These are phyloP conservation scores for Phyllostomus discolor DNA, from an alignment of 2,113 vertebrate species.

Conservation along the genomic window DNA sequence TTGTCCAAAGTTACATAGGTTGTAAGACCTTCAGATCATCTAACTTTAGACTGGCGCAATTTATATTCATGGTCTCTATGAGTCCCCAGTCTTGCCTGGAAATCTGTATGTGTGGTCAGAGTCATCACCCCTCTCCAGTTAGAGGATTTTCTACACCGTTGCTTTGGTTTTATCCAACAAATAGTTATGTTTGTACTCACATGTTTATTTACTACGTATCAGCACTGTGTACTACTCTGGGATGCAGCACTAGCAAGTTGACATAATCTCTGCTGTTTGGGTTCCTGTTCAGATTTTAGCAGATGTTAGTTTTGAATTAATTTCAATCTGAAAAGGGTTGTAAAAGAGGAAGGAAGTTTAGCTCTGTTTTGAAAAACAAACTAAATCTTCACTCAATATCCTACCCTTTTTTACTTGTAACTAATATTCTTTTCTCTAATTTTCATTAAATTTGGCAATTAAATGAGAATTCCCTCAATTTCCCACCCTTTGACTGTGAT, in stretches of 20 bases:
- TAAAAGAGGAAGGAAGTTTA: background rate
- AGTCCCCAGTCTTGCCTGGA: background rate
- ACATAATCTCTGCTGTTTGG: background rate
- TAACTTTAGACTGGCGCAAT: background rate
- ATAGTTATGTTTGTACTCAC: background rate
- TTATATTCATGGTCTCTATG: no score
- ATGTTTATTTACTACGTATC: background rate
- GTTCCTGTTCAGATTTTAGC: background rate
- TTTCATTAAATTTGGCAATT: background rate
- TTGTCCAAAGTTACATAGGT: background rate
- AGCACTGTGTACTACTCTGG: background rate
- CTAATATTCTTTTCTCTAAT: background rate
- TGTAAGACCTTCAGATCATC: background rate
- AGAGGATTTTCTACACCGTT: background rate
- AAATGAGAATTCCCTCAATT: background rate
- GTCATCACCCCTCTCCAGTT: background rate
- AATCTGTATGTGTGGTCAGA: background rate
- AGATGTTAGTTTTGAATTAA: background rate
- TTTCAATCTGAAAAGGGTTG: background rate
- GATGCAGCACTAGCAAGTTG: background rate
- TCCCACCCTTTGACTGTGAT: background rate
- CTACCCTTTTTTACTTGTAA: background rate
- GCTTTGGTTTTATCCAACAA: background rate
- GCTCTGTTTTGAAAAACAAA: background rate
- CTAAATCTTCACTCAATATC: background rate